phyloP scores from a whole-genome alignment of 2,113 vertebrate species.

The Caranx ignobilis region DNA sequence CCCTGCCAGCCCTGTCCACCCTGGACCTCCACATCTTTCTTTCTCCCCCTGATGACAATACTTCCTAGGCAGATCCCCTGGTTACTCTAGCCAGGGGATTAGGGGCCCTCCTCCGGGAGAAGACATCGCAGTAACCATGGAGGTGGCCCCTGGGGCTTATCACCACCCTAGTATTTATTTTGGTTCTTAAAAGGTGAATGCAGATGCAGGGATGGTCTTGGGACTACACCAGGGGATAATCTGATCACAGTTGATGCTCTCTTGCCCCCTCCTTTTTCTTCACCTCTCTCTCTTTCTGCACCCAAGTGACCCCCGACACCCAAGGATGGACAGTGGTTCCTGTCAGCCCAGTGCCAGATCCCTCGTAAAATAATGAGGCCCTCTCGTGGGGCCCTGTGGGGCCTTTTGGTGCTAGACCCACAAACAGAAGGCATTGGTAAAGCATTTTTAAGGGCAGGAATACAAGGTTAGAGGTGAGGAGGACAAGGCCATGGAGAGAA shows the following conservation, averaged over 20 bases:
- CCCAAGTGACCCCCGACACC: conserved; percentile 60
- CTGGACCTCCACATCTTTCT: conserved; percentile 56
- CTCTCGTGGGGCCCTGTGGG: conserved; percentile 41
- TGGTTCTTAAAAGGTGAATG: conserved; percentile 85
- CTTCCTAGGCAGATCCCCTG: conserved; percentile 75
- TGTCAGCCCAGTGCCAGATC: conserved; percentile 53
- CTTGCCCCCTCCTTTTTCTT: conserved; percentile 57
- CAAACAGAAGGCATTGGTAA: conserved; percentile 68
- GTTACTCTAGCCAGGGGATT: conserved; percentile 80
- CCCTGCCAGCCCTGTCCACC: conserved; percentile 44
- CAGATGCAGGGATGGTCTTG: conserved; percentile 73
- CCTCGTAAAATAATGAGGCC: conserved; percentile 58
- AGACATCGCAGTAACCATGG: conserved; percentile 79
- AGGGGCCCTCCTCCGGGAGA: conserved; percentile 79
- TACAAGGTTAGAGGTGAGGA: conserved; percentile 65
- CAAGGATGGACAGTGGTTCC: conserved; percentile 50
- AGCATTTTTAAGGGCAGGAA: conserved; percentile 52
- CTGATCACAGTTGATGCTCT: conserved; percentile 76
- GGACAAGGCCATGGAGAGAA: conserved; percentile 49
- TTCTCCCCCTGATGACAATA: conserved; percentile 76
- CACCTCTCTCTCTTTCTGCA: conserved; percentile 36
- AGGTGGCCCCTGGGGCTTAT: conserved; percentile 78
- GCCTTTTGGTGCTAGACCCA: conserved; percentile 48
- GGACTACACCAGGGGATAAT: conserved; percentile 77
- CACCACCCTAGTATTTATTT: conserved; percentile 82